Evolutionary conservation across 2,113 vertebrate species (phyloP).

Genomic region (Tonatia bakeri): DNA sequence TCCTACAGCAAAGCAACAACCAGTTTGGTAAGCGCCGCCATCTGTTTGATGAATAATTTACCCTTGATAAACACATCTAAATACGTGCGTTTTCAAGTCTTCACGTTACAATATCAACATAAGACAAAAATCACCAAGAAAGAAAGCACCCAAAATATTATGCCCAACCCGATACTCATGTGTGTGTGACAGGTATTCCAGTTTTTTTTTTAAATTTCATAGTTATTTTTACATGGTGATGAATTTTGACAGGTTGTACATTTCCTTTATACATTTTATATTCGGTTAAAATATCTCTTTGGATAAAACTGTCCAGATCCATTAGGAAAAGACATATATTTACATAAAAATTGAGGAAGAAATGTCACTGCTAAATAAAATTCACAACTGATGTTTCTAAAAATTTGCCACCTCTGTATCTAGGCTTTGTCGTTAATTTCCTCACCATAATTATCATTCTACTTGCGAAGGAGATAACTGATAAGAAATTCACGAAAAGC

Average conservation of each 20-base stretch:
- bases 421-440: not conserved
- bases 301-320: constrained; percentile 29
- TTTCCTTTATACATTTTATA: constrained; percentile 31
- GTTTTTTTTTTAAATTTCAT: not conserved
- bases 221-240: constrained; percentile 32
- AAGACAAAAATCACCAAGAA: not conserved
- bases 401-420: not conserved
- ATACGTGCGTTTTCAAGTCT: not conserved
- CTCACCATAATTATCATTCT: constrained; percentile 12
- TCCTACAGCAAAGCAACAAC: not conserved
- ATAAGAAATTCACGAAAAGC: not conserved
- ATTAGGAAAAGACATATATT: constrained; percentile 52
- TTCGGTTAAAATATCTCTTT: constrained; percentile 12
- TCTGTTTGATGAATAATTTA: not conserved
- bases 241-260: constrained; percentile 32
- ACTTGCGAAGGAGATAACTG: not conserved
- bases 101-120: not conserved
- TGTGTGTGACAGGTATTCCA: not conserved
- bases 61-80: not conserved
- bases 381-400: constrained; percentile 25
- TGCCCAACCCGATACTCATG: not conserved
- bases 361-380: constrained; percentile 23
- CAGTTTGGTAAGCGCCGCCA: not conserved
- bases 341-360: constrained; percentile 31
- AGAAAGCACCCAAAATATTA: not conserved